These are phyloP conservation scores for Phrynocephalus forsythii DNA, from an alignment of 2,797 vertebrate species.

Conservation along the genomic window DNA sequence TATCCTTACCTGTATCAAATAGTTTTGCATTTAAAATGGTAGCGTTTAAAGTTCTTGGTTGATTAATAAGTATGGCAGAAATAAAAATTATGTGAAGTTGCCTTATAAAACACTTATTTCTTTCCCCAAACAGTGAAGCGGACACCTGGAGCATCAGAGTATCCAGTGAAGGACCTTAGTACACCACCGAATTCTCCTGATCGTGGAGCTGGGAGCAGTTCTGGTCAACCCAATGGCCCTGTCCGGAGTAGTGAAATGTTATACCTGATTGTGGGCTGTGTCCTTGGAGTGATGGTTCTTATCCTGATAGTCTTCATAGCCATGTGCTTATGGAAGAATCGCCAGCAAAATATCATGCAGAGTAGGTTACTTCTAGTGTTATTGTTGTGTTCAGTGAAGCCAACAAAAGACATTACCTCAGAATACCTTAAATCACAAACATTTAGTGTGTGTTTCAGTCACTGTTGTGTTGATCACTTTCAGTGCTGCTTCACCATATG, in stretches of 20 bases:
- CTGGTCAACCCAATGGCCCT: conserved; percentile 54
- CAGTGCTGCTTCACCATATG: neutral
- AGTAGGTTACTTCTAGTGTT: conserved; percentile 81
- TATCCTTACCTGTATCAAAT: neutral
- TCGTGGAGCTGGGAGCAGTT: conserved; percentile 66
- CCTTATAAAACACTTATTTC: conserved; percentile 46
- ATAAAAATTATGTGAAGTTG: neutral
- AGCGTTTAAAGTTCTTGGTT: neutral
- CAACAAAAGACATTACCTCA: neutral
- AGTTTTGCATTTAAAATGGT: neutral
- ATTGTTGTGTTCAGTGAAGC: neutral
- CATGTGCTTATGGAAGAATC: conserved; percentile 97
- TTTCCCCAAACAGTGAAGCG: conserved; percentile 76
- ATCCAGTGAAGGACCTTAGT: conserved; percentile 82
- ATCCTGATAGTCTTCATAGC: conserved; percentile 93
- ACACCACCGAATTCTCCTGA: conserved; percentile 82
- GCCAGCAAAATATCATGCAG: conserved; percentile 89
- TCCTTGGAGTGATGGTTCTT: conserved; percentile 93
- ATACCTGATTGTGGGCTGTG: conserved; percentile 92
- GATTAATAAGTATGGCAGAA: rapidly evolving
- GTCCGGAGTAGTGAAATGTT: conserved; percentile 83
- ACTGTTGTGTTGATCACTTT: neutral
- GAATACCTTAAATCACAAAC: neutral
- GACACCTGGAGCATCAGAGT: conserved; percentile 83
- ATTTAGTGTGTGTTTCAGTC: neutral